These are phyloP conservation scores for Colletes latitarsis DNA, from an alignment of 1,140 invertebrate genomes.

Conservation along the genomic window DNA sequence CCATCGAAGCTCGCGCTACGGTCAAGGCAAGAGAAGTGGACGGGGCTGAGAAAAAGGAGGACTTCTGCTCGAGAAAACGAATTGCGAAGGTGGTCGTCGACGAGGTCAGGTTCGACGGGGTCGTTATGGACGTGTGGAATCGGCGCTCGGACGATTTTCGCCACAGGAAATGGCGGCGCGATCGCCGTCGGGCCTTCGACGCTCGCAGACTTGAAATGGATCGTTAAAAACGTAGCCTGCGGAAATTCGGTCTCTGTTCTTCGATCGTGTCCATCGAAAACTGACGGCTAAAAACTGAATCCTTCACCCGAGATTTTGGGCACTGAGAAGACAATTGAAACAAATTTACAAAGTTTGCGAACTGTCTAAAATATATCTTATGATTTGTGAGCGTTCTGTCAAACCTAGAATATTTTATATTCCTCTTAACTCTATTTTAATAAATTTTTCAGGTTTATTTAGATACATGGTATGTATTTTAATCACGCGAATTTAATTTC, in stretches of 20 bases:
- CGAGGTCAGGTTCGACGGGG: conserved; percentile 9
- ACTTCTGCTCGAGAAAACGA: conserved; percentile 19
- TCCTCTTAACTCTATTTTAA: no score
- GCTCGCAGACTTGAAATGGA: neutral
- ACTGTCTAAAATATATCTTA: no score
- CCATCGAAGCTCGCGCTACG: conserved; percentile 15
- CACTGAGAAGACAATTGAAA: no score
- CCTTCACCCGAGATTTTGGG: no score
- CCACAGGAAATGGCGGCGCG: neutral
- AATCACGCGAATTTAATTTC: no score
- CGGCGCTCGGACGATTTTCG: neutral
- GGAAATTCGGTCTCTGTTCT: neutral
- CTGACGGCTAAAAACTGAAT: no score
- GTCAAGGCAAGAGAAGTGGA: neutral
- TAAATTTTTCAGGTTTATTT: no score
- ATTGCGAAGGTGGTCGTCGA: conserved; percentile 22
- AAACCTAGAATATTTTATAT: no score
- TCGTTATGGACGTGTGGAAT: conserved; percentile 8
- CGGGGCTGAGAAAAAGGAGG: no score
- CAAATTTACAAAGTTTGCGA: no score
- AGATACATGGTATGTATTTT: no score
- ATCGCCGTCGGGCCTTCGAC: neutral
- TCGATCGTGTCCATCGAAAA: neutral
- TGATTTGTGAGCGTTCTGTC: no score
- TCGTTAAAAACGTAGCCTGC: neutral